Base-by-base conservation (phyloP, 2,113 vertebrate species). In the Cyprinodon variegatus region DNA sequence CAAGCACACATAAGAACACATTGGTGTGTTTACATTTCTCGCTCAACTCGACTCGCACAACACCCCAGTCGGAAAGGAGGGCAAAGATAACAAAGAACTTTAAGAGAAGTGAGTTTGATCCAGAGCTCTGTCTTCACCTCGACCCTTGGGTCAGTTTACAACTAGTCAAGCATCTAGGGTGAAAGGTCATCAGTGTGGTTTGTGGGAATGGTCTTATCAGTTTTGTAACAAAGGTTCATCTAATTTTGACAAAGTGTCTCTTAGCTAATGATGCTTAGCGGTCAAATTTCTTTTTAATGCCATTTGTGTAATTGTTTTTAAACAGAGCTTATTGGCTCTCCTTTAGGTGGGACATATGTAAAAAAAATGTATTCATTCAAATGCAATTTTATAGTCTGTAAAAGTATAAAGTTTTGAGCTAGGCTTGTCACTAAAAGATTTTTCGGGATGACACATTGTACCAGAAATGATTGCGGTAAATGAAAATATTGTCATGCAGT, bases 11-110 rank as follows among this genome's bases (percentile, higher is more conserved):
- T 75, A 70, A 78, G 70, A 82, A 76, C 80, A 75, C 41, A 78
- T 76, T 71, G 10, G 48, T 13, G 53, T 90, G 84, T 88, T 92
- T 90, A 87, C 74, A 59, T 81, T 85, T 84, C 74, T 68, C 72
- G 43, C 66, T 81, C 72, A 60, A 40, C 41, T 9, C 43, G n/a
- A 29, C 29, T 63, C 61, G 53, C 78, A 78, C 60, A 57, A 64
- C 66, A 68, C 65, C 74, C 13, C 50, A 75, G 63, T 74, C 70
- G 72, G 65, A 45, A 76, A 68, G 60, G 67, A 36, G 17, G 53
- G 72, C 50, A 38, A 61, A 46, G 83, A 17, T 60, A 77, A 79
- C 84, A 83, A 82, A 84, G 68, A 73, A 50, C 62, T 61, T 70
- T 45, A 67, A 77, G 60, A 78, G 65, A 72, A 65, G 29, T 20